Evolutionary conservation across 2,888 invertebrate genomes (phyloP).

Genomic region (Aphodius sticticus): DNA sequence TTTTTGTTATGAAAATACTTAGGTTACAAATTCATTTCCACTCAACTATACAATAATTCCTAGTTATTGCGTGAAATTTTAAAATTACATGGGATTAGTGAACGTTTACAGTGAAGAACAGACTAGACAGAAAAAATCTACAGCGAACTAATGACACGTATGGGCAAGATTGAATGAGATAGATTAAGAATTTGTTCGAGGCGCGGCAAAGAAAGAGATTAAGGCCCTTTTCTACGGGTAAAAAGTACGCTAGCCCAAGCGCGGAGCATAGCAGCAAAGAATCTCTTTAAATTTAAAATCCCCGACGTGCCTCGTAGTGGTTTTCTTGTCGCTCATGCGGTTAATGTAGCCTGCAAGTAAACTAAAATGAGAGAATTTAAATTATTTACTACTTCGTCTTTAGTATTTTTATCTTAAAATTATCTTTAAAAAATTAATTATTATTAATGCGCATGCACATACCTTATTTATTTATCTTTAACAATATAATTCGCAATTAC

Average conservation of each 20-base stretch:
- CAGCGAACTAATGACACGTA: background rate
- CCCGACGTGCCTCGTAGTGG: background rate
- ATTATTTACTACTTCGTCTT: too few relatives aligned
- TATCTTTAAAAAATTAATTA: too few relatives aligned
- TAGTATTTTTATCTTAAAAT: too few relatives aligned
- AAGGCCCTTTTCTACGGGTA: background rate
- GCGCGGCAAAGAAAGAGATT: background rate
- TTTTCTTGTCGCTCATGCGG: background rate
- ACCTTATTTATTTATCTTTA: background rate
- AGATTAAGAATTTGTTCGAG: background rate
- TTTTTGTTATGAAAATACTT: background rate
- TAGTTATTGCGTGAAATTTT: background rate
- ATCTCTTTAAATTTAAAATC: background rate
- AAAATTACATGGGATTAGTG: background rate
- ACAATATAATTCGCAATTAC: background rate
- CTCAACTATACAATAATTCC: background rate
- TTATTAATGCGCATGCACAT: background rate
- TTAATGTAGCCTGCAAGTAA: background rate
- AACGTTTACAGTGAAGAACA: background rate
- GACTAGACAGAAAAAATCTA: background rate
- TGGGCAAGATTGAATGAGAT: background rate
- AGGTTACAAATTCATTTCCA: background rate
- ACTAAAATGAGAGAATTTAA: too few relatives aligned
- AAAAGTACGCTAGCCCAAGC: background rate
- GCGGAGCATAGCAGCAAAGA: background rate